These are phyloP conservation scores for Habroteleia sp. DNA, from an alignment of 2,888 invertebrate species.

Conservation along the genomic window DNA sequence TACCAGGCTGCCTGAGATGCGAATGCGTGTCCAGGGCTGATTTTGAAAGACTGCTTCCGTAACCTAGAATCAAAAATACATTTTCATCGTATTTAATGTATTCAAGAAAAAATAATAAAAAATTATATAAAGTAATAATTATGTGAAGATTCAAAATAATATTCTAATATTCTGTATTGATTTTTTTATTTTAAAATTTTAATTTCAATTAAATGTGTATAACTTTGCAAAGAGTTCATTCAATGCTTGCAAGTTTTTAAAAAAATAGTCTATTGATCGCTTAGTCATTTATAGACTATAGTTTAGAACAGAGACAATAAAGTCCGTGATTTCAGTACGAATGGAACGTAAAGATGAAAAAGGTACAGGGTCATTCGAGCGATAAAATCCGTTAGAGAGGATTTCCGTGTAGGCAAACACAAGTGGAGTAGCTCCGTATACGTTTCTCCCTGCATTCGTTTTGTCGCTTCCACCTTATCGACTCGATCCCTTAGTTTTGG, in stretches of 20 bases:
- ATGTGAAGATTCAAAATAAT: no score
- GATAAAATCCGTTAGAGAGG: conserved; percentile 80
- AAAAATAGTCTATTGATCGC: neutral
- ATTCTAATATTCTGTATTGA: no score
- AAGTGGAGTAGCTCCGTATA: conserved; percentile 72
- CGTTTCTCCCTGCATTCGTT: conserved; percentile 69
- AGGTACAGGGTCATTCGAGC: conserved; percentile 73
- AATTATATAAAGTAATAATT: no score
- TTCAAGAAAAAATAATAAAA: no score
- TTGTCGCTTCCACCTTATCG: conserved; percentile 69
- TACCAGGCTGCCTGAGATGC: conserved; percentile 94
- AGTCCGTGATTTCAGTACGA: conserved; percentile 31
- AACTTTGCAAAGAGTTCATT: no score
- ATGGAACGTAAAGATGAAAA: conserved; percentile 70
- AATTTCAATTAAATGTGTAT: no score
- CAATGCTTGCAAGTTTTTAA: no score
- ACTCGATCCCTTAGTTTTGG: conserved; percentile 62
- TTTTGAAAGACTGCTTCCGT: conserved; percentile 93
- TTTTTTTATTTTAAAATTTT: no score
- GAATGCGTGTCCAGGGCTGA: conserved; percentile 93
- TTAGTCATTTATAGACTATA: conserved; percentile 17
- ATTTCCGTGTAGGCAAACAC: conserved; percentile 81
- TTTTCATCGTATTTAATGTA: no score
- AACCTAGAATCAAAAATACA: conserved; percentile 85
- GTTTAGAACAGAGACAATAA: conserved; percentile 32